Conservation (phyloP, 2,113 vertebrate genomes). For the Onychostoma macrolepis region DNA sequence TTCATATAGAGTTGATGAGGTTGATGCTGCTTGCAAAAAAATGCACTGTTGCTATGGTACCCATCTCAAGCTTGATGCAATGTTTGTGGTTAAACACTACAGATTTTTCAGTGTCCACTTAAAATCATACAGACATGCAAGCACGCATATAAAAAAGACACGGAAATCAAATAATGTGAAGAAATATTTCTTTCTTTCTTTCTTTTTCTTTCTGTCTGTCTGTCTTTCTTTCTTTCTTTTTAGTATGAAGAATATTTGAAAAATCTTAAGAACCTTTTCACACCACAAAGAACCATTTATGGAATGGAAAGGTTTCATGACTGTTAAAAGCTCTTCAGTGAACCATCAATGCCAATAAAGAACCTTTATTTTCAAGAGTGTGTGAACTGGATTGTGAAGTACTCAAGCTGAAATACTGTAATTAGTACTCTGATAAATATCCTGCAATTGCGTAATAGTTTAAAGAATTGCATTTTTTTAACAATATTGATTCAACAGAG, state of each 20-base stretch:
- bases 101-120: neutral
- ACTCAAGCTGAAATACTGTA: neutral
- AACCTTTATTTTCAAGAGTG: neutral
- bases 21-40: slow-evolving; percentile 41
- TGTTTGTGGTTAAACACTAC: neutral
- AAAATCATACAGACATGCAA: neutral
- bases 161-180: no score
- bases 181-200: neutral
- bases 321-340: neutral
- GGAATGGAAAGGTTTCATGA: neutral
- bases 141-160: no score
- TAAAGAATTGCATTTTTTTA: neutral
- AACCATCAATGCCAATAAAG: neutral
- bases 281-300: neutral
- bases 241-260: neutral
- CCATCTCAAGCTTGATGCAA: neutral
- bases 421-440: neutral
- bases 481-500: neutral
- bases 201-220: neutral
- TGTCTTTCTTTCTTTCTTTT: neutral
- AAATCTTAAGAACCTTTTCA: neutral
- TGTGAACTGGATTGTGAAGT: neutral
- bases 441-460: neutral
- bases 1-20: slow-evolving; percentile 9
- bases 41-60: neutral